Evolutionary conservation across 2,113 vertebrate species (phyloP).

Genomic region (Sinocyclocheilus grahami): DNA sequence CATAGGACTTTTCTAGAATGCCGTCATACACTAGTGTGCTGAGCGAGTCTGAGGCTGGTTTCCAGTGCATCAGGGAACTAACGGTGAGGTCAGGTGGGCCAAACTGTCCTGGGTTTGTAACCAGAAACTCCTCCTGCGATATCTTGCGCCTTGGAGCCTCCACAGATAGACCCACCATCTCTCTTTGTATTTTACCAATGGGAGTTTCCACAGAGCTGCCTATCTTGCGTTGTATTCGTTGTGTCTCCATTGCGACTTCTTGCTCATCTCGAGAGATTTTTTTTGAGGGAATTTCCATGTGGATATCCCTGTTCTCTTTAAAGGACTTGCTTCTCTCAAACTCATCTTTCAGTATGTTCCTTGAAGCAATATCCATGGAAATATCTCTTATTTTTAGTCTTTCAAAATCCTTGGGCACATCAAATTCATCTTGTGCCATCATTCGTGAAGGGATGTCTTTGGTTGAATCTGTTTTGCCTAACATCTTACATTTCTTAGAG

Average conservation of each 20-base stretch:
- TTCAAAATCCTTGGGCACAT: conserved; percentile 53
- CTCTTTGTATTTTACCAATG: conserved; percentile 59
- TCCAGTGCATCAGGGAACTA: conserved; percentile 73
- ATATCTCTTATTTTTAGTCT: conserved; percentile 57
- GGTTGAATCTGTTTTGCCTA: conserved; percentile 57
- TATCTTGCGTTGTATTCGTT: conserved; percentile 53
- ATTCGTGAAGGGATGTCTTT: conserved; percentile 56
- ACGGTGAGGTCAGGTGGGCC: conserved; percentile 72
- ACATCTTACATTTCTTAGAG: conserved; percentile 58
- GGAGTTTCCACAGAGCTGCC: conserved; percentile 58
- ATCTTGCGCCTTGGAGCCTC: conserved; percentile 59
- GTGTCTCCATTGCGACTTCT: conserved; percentile 64
- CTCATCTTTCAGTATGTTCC: conserved; percentile 62
- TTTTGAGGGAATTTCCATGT: conserved; percentile 58
- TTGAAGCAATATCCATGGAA: conserved; percentile 60
- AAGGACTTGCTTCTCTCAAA: conserved; percentile 58
- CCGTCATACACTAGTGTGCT: conserved; percentile 91
- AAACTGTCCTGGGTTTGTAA: conserved; percentile 48
- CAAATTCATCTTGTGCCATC: conserved; percentile 56
- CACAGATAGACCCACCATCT: conserved; percentile 57
- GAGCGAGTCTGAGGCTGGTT: conserved; percentile 81
- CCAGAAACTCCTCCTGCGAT: conserved; percentile 57
- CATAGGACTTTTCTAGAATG: conserved; percentile 91
- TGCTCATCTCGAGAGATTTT: conserved; percentile 68
- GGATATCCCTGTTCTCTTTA: conserved; percentile 63